Percentiles rank a stretch among this genome's conserved stretches.
Evolutionary conservation across 2,888 invertebrate genomes (phyloP).

Genomic region (Ethmia dodecea): DNA sequence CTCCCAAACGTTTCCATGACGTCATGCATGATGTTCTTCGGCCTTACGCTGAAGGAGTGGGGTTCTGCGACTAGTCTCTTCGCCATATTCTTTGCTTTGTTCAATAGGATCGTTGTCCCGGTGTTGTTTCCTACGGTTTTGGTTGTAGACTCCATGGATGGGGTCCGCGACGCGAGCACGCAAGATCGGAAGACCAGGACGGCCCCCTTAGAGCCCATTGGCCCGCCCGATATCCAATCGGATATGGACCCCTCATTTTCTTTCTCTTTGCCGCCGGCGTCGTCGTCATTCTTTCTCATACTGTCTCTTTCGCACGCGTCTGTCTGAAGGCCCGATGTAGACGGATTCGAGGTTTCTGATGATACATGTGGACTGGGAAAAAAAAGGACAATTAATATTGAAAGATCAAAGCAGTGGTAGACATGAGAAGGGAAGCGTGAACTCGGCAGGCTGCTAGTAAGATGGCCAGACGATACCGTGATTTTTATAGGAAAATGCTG

Average conservation of each 20-base stretch:
- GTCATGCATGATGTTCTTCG: constrained; percentile 68
- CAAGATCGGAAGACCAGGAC: constrained; percentile 83
- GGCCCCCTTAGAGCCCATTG: constrained; percentile 79
- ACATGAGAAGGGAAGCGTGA: no score
- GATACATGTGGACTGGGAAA: constrained; percentile 72
- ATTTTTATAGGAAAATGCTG: no score
- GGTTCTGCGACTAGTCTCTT: constrained; percentile 60
- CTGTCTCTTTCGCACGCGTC: constrained; percentile 40
- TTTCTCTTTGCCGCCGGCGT: constrained; percentile 34
- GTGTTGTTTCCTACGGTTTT: constrained; percentile 61
- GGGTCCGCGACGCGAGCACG: constrained; percentile 70
- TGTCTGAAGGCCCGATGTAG: constrained; percentile 63
- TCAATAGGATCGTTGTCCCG: constrained; percentile 57
- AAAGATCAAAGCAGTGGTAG: no score
- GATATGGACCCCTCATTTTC: constrained; percentile 50
- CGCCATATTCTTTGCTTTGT: constrained; percentile 70
- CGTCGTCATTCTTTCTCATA: constrained; percentile 64
- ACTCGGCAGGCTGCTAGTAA: no score
- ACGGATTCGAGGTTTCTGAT: constrained; percentile 61
- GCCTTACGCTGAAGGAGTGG: constrained; percentile 54
- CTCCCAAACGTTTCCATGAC: constrained; percentile 70
- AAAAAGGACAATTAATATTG: not conserved
- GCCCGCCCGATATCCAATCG: constrained; percentile 79
- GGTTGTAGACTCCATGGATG: constrained; percentile 65
- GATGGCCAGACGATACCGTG: no score